These are phyloP conservation scores for Latrodectus hesperus DNA, from an alignment of 2,888 invertebrate genomes.

Conservation along the genomic window DNA sequence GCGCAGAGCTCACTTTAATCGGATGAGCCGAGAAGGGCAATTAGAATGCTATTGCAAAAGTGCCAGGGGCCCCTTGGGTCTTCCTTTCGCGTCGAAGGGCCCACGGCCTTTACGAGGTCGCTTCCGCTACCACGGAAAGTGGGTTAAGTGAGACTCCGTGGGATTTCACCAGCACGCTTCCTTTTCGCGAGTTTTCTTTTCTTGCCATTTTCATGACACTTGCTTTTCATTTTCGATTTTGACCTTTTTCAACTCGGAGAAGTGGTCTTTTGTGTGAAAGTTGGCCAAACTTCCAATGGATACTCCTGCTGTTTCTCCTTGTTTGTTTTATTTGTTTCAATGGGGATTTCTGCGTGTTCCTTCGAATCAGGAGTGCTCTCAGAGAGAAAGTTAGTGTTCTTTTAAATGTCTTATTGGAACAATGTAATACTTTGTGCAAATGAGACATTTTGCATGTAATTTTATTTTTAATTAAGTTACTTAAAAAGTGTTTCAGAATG, in stretches of 20 bases:
- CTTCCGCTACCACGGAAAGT: slow-evolving; percentile 9
- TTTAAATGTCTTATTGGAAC: no score
- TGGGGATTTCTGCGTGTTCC: neutral
- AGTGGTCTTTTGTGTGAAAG: slow-evolving; percentile 5
- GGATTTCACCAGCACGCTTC: neutral
- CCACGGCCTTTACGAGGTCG: slow-evolving; percentile 36
- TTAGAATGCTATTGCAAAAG: no score
- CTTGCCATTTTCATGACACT: neutral
- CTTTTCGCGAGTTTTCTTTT: neutral
- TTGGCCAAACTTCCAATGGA: neutral
- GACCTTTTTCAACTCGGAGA: slow-evolving; percentile 7
- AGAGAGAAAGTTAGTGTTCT: no score
- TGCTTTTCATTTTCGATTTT: slow-evolving; percentile 11
- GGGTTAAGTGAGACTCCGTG: slow-evolving; percentile 11
- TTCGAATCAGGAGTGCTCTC: no score
- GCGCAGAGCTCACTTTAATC: neutral
- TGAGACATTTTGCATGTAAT: no score
- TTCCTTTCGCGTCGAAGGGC: neutral
- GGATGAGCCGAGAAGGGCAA: no score
- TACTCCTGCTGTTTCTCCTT: neutral
- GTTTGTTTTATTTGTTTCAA: neutral
- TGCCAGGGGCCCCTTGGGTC: neutral
- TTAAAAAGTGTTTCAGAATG: no score
- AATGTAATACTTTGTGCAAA: no score
- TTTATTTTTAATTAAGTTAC: no score